Evolutionary conservation across 1,140 invertebrate species (phyloP), one percentile per base, ranked within the genome.

Genomic region (Sminthurides bifidus): DNA sequence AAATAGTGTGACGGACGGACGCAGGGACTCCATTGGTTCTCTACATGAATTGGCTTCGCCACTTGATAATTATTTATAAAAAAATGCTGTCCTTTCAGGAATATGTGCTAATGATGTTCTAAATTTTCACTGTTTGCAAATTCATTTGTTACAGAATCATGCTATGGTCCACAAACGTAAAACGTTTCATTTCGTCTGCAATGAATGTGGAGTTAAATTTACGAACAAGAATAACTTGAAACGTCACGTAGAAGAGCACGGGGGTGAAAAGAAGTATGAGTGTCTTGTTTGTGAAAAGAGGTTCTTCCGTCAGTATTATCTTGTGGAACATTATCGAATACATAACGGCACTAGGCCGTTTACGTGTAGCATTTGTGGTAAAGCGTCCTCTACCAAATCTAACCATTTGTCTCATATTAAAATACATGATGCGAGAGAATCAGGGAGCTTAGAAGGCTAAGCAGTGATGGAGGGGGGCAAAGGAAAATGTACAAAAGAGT

Each of bases 181-280:
- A 30, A 58, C 56, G 2, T 41, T 61, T 14, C 59, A 61, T 1
- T 92, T 87, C 70, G 87, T 85, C 1, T 92, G 88, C 70, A 92
- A 93, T 66, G 84, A 89, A 69, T 95, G 92, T 70, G 91, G 88
- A 26, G 87, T 88, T 43, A 84, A 90, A 67, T 95, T 96, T 70
- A 92, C 90, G 50, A 78, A 55, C 27, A 65, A 65, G 56, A 49
- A 89, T 68, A 93, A 92, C 68, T 86, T 92, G 66, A 78, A 90
- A 67, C 79, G 89, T 38, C 92, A 94, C 69, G 83, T 90, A 4
- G 78, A 86, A 35, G 89, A 92, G 67, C 91, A 96, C 71, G 86
- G 87, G 54, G 83, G 81, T 51, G 85, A 81, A 52, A 94, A 94
- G 73, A 82, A 83, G 44, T 90, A 85, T 67, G 84, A 81, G 58